Percentiles rank a stretch among this genome's conserved stretches.
Evolutionary conservation across 1,140 invertebrate genomes (phyloP).

Genomic region (roundworm (Caenorhabditis elegans)): DNA sequence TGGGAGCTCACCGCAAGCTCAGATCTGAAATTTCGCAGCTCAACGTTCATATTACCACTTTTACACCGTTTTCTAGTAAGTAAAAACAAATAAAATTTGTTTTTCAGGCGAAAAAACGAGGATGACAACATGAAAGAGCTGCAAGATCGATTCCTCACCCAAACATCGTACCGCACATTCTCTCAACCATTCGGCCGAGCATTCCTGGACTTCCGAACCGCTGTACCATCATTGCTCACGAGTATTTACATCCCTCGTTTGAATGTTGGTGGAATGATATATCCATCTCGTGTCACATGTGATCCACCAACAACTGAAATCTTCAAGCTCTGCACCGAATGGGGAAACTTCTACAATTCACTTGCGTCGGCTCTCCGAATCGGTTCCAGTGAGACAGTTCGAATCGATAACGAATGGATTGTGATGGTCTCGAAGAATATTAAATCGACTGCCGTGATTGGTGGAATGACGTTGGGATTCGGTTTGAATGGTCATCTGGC

Average conservation of each 20-base stretch:
- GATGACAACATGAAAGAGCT: slow-evolving; percentile 12
- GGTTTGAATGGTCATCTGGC: slow-evolving; percentile 24
- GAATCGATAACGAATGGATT: slow-evolving; percentile 33
- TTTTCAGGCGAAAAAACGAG: not conserved
- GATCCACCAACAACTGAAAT: not conserved
- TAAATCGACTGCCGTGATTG: not conserved
- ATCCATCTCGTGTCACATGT: not conserved
- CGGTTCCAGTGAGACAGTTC: not conserved
- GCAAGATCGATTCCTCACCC: not conserved
- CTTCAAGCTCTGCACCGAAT: not conserved
- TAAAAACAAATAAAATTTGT: no score
- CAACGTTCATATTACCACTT: no score
- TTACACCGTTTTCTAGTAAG: no score
- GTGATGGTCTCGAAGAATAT: not conserved
- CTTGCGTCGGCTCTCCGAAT: not conserved
- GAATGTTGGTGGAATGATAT: not conserved
- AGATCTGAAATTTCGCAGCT: no score
- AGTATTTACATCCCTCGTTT: not conserved
- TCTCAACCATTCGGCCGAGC: slow-evolving; percentile 11
- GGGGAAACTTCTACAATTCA: slow-evolving; percentile 43
- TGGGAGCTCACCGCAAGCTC: no score
- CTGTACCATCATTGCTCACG: not conserved
- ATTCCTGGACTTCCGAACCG: not conserved
- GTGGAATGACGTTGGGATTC: slow-evolving; percentile 22
- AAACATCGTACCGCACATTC: not conserved